phyloP scores from a whole-genome alignment of 2,113 vertebrate species.

The Austrofundulus limnaeus region DNA sequence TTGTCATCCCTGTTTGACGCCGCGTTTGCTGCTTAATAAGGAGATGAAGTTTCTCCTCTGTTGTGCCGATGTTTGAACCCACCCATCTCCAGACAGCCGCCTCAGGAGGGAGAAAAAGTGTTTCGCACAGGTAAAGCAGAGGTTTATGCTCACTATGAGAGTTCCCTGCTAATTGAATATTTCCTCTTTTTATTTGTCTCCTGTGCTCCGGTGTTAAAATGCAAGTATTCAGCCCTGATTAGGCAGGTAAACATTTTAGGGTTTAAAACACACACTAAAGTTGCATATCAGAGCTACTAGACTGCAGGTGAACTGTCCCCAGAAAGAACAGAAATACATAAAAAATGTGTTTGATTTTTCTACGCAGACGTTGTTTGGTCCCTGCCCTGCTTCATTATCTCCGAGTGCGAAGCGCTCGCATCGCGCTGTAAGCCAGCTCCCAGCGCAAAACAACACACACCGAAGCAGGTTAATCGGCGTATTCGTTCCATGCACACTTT shows the following conservation, averaged over 20 bases:
- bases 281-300: slow-evolving; percentile 23
- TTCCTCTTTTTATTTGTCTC: slow-evolving; percentile 37
- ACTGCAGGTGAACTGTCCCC: slow-evolving; percentile 25
- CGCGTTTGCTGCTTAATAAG: slow-evolving; percentile 20
- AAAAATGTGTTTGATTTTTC: slow-evolving; percentile 50
- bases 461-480: slow-evolving; percentile 20
- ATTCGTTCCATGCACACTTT: slow-evolving; percentile 32
- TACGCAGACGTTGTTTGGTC: slow-evolving; percentile 40
- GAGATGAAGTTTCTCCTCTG: slow-evolving; percentile 2
- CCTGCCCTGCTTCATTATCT: slow-evolving; percentile 55
- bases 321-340: not conserved
- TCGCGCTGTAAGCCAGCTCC: slow-evolving; percentile 42
- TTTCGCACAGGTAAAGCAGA: slow-evolving; percentile 26
- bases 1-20: not conserved
- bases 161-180: slow-evolving; percentile 48
- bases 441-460: slow-evolving; percentile 30
- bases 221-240: slow-evolving; percentile 47
- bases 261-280: slow-evolving; percentile 18
- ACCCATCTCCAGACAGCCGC: not conserved
- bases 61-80: slow-evolving; percentile 18
- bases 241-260: slow-evolving; percentile 54
- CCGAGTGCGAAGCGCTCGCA: slow-evolving; percentile 22
- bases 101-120: not conserved
- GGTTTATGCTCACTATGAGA: slow-evolving; percentile 28
- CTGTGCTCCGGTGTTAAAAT: slow-evolving; percentile 33